Conservation (phyloP, 2,113 vertebrate species). For the Osmerus mordax region DNA sequence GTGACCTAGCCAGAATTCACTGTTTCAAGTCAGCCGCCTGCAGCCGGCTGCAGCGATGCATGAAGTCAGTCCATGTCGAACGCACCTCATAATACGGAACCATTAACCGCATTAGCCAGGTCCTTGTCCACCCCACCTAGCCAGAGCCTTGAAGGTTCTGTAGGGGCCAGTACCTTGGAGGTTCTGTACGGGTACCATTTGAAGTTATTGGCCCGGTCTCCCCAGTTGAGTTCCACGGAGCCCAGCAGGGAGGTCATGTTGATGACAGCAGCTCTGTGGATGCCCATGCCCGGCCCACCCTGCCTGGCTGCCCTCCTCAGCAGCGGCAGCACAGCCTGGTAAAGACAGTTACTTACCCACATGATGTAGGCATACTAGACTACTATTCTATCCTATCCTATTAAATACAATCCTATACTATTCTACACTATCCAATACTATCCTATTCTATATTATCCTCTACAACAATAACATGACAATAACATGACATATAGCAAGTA, state of each 20-base stretch:
- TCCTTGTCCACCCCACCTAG: too few relatives aligned
- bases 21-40: too few relatives aligned
- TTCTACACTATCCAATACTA: too few relatives aligned
- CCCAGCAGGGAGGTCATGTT: conserved; percentile 72
- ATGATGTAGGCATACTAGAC: not conserved
- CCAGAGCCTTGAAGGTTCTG: too few relatives aligned
- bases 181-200: conserved; percentile 74
- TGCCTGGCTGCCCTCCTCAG: conserved; percentile 67
- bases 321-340: conserved; percentile 68
- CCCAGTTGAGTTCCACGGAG: conserved; percentile 72
- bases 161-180: conserved; percentile 65
- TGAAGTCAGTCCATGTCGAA: too few relatives aligned
- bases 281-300: conserved; percentile 64
- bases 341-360: conserved; percentile 1
- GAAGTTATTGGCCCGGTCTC: conserved; percentile 48
- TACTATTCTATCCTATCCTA: not conserved
- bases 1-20: too few relatives aligned
- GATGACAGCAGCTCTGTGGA: conserved; percentile 72
- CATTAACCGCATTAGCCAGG: too few relatives aligned
- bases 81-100: too few relatives aligned
- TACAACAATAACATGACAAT: not conserved
- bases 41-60: too few relatives aligned
- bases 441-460: not conserved
- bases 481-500: too few relatives aligned
- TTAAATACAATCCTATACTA: too few relatives aligned